phyloP scores from a whole-genome alignment of 2,797 vertebrate genomes.

The Muscicapa comitata region DNA sequence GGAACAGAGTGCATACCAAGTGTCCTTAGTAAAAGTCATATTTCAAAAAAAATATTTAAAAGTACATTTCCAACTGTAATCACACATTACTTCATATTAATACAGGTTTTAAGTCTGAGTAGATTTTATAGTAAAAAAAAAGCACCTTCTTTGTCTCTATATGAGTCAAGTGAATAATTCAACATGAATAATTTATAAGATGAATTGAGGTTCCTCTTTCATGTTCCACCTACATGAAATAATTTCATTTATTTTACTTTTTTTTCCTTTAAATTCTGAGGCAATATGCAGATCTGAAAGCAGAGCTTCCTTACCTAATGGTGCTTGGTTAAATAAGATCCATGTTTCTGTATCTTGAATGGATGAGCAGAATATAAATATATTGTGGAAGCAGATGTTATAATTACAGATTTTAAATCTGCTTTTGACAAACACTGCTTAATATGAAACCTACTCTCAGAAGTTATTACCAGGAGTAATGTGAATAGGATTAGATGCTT shows the following conservation, averaged over 20 bases:
- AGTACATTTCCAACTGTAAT: neutral
- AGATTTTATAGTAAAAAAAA: conserved; percentile 21
- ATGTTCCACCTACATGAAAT: conserved; percentile 19
- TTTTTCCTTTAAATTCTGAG: neutral
- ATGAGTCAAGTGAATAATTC: conserved; percentile 47
- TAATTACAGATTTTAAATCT: conserved; percentile 47
- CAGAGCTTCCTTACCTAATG: neutral
- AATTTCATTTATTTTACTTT: conserved; percentile 33
- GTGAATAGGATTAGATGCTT: neutral
- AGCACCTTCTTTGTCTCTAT: conserved; percentile 6
- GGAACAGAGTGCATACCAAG: neutral
- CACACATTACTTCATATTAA: neutral
- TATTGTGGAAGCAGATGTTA: conserved; percentile 7
- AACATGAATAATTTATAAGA: conserved; percentile 47
- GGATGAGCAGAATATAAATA: conserved; percentile 7
- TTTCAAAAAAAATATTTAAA: conserved; percentile 4
- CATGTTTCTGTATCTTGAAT: neutral
- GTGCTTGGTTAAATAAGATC: neutral
- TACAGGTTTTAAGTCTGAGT: conserved; percentile 2
- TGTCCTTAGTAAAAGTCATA: neutral
- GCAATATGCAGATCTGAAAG: neutral
- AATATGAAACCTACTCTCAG: neutral
- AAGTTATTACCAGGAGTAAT: neutral
- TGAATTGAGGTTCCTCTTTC: conserved; percentile 19
- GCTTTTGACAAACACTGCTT: conserved; percentile 24